These are phyloP conservation scores for Hypotaenidia okinawae DNA, from an alignment of 2,797 vertebrate genomes.

Conservation along the genomic window DNA sequence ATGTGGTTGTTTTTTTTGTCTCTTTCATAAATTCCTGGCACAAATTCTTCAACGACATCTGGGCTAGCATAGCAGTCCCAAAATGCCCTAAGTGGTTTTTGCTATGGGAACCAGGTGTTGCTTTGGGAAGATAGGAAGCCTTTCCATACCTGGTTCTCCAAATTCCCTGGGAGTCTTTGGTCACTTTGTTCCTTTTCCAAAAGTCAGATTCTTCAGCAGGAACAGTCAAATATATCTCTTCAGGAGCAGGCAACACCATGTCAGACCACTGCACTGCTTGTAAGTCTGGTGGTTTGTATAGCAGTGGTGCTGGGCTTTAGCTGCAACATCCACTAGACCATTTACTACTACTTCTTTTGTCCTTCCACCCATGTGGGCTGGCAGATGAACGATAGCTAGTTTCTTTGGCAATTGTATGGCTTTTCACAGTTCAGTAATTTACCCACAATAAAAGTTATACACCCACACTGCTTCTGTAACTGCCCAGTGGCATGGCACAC, in stretches of 20 bases:
- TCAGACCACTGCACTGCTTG: fast-evolving
- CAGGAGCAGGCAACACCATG: background rate
- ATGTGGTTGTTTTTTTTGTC: background rate
- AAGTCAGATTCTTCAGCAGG: background rate
- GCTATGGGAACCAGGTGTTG: background rate
- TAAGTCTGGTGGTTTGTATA: fast-evolving
- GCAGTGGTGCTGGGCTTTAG: background rate
- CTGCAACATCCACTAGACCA: background rate
- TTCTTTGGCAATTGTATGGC: background rate
- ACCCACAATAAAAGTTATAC: background rate
- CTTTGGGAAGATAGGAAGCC: background rate
- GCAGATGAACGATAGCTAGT: background rate
- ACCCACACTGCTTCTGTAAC: background rate
- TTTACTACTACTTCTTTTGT: background rate
- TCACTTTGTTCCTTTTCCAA: background rate
- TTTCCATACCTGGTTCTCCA: background rate
- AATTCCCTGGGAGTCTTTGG: background rate
- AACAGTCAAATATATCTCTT: background rate
- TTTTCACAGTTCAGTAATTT: background rate
- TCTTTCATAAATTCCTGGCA: background rate
- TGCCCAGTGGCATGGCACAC: background rate
- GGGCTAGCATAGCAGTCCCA: background rate
- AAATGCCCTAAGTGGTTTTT: background rate
- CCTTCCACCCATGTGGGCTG: background rate
- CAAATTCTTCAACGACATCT: too few relatives aligned